Percentiles rank a stretch among this genome's conserved stretches.
phyloP scores from a whole-genome alignment of 1,140 invertebrate genomes.

The Drosophila watanabei region DNA sequence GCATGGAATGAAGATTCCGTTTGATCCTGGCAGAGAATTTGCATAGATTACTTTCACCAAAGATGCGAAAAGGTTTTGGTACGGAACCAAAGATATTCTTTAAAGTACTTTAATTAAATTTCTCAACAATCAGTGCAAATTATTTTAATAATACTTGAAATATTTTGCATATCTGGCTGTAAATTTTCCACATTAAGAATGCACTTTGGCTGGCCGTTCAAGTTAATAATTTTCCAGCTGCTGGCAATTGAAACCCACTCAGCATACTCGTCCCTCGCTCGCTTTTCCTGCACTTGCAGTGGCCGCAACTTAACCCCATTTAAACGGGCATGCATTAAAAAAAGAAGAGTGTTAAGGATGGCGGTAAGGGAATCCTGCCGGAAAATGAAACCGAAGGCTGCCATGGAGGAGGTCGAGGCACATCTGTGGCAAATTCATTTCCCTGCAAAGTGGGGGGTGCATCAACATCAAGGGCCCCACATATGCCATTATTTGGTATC shows the following conservation, averaged over 20 bases:
- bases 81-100: too few relatives aligned
- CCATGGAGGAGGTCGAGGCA: conserved; percentile 7
- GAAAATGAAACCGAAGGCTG: background rate
- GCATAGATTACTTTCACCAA: conserved; percentile 10
- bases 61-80: background rate
- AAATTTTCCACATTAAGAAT: conserved; percentile 40
- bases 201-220: conserved; percentile 32
- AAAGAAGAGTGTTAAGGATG: conserved; percentile 32
- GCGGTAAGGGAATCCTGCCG: background rate
- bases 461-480: conserved; percentile 46
- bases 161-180: conserved; percentile 39
- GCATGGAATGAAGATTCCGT: conserved; percentile 16
- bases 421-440: conserved; percentile 71
- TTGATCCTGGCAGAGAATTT: conserved; percentile 11
- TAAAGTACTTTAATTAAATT: conserved; percentile 9
- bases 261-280: conserved; percentile 11
- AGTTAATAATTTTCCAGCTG: conserved; percentile 59
- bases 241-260: conserved; percentile 66
- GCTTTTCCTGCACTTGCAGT: conserved; percentile 23
- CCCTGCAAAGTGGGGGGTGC: conserved; percentile 59
- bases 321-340: conserved; percentile 54
- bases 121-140: background rate
- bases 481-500: conserved; percentile 12
- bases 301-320: conserved; percentile 72
- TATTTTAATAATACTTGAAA: conserved; percentile 4